These are phyloP conservation scores for Drosophila leonis DNA, from an alignment of 2,888 invertebrate genomes.

Conservation along the genomic window DNA sequence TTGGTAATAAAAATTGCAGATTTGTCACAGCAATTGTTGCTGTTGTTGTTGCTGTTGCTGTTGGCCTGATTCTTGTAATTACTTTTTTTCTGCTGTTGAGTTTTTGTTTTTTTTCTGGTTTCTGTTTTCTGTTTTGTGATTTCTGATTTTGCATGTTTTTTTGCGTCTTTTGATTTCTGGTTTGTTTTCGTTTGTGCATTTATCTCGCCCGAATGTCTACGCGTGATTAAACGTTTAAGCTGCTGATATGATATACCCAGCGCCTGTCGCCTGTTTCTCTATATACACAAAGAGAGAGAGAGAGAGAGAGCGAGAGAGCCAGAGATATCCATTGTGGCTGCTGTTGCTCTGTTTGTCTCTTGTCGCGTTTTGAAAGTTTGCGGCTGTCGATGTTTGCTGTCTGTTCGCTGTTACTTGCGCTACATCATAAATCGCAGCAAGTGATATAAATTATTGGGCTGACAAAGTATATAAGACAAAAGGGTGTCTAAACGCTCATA, in stretches of 20 bases:
- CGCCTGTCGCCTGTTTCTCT: constrained; percentile 46
- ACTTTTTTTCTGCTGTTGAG: constrained; percentile 56
- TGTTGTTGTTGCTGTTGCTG: constrained; percentile 48
- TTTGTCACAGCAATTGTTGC: constrained; percentile 75
- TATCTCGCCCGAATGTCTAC: constrained; percentile 74
- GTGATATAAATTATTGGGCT: constrained; percentile 34
- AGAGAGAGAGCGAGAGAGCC: neutral
- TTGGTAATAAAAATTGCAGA: constrained; percentile 74
- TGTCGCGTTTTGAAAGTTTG: constrained; percentile 40
- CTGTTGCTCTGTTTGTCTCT: constrained; percentile 36
- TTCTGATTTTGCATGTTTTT: constrained; percentile 1
- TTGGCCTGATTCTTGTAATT: constrained; percentile 74
- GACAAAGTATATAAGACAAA: neutral
- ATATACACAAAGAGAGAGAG: no score
- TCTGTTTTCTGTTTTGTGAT: neutral
- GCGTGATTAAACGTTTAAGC: constrained; percentile 78
- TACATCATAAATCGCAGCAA: constrained; percentile 52
- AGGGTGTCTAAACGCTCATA: neutral
- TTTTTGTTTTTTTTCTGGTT: constrained; percentile 4
- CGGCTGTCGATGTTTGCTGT: constrained; percentile 52
- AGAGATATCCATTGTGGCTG: constrained; percentile 48
- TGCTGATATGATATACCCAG: constrained; percentile 71
- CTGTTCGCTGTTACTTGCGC: constrained; percentile 45
- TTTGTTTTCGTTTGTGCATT: constrained; percentile 45
- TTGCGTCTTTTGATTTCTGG: constrained; percentile 15